A percentile compares a stretch with the other conserved stretches of the same genome.
Conservation (phyloP, 2,113 vertebrate genomes). For the Phoxinus phoxinus region DNA sequence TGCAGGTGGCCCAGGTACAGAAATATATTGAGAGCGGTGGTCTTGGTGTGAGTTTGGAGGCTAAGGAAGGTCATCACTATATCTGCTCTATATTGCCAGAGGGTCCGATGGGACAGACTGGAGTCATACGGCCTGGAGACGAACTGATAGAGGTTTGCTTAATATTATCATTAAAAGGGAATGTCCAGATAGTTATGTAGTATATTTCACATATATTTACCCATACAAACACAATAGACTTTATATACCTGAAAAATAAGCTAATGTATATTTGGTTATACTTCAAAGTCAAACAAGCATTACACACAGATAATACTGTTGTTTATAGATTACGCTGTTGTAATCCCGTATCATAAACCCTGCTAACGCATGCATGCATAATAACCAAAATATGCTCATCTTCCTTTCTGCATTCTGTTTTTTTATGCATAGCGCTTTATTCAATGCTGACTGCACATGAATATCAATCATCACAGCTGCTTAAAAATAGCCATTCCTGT, state of each 20-base stretch:
- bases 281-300: not conserved
- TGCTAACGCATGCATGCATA: slow-evolving; percentile 29
- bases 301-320: slow-evolving; percentile 14
- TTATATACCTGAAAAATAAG: not conserved
- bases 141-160: slow-evolving; percentile 86
- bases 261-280: slow-evolving; percentile 23
- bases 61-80: slow-evolving; percentile 88
- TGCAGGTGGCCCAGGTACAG: slow-evolving; percentile 85
- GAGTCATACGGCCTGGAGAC: slow-evolving; percentile 86
- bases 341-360: slow-evolving; percentile 25
- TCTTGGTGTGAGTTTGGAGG: slow-evolving; percentile 90
- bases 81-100: slow-evolving; percentile 90
- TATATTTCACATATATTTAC: not conserved
- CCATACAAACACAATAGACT: not conserved
- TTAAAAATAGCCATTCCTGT: slow-evolving; percentile 36
- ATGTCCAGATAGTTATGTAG: not conserved
- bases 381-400: slow-evolving; percentile 34
- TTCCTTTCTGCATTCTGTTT: slow-evolving; percentile 37
- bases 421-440: slow-evolving; percentile 22
- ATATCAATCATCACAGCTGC: slow-evolving; percentile 25
- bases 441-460: slow-evolving; percentile 26
- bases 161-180: not conserved
- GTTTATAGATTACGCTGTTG: slow-evolving; percentile 1
- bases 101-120: slow-evolving; percentile 86
- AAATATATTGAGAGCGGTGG: slow-evolving; percentile 91